Base-by-base conservation (phyloP, 2,888 invertebrate species). In the Epicampocera succincta region DNA sequence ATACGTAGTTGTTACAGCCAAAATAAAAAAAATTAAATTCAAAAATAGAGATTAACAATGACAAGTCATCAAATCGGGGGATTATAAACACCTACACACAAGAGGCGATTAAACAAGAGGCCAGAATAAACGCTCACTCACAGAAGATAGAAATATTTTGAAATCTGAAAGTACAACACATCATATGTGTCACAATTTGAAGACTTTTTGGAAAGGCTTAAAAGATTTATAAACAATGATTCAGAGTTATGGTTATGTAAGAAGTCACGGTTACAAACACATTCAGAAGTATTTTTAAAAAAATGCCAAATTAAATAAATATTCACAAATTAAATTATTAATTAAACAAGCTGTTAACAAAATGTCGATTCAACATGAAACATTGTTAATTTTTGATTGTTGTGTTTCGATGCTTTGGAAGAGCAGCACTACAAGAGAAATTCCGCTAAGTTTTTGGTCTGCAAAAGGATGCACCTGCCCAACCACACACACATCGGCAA, bases 41-140 rank as follows among this genome's bases (percentile, higher is more conserved):
- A 61, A 72, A 40, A 13, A 6, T 33, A 48, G 17, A 71, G 38
- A 15, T 40, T 56, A 44, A 71, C 65, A 78, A 75, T 75, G 82
- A 71, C 82, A 82, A 72, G 78, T 78, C 82, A 82, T 82, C 82
- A 65, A 69, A 54, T 74, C 25, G 52, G 29, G 71, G 82, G 82
- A 82, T 82, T 82, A 82, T 78, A 74, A 54, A 82, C 82, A 78
- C 82, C 82, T 75, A 82, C 82, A 74, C 74, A 63, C 56, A 63
- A 54, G 40, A 72, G 72, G 42, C 56, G 80, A 81, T 73, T 73
- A 58, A 68, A 63, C 48, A 56, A 65, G 46, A 74, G 58, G 65
- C 65, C 46, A 54, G 63, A 73, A 33, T 33, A 33, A 33, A 74
- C 74, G 58, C 65, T 33, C 74, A 29, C 29, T 25, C 11, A 21